Percentiles rank a stretch among this genome's conserved stretches.
phyloP scores from a whole-genome alignment of 2,888 invertebrate genomes.

The Poecilobothrus nobilitatus region DNA sequence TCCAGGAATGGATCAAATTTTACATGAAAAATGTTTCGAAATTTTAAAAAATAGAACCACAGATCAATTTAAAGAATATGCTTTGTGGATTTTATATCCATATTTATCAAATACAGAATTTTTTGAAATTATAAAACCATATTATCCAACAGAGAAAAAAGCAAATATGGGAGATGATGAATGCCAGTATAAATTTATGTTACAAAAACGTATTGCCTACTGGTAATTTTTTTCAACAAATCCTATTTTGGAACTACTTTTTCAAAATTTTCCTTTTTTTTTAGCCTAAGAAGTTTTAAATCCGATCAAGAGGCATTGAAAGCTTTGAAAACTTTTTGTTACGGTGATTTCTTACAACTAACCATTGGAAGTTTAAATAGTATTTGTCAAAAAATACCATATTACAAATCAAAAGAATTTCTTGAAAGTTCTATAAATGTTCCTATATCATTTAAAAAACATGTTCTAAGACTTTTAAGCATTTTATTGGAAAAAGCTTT shows the following conservation, averaged over 20 bases:
- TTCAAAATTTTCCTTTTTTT: not conserved
- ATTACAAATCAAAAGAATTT: not conserved
- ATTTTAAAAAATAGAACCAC: not conserved
- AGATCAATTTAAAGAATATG: not conserved
- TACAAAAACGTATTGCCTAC: not conserved
- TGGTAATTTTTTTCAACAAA: not conserved
- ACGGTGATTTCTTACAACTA: not conserved
- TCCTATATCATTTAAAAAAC: not conserved
- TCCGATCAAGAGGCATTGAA: not conserved
- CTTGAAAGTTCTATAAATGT: not conserved
- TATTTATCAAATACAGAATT: not conserved
- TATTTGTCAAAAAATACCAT: conserved; percentile 3
- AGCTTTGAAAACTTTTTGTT: not conserved
- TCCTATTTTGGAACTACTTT: not conserved
- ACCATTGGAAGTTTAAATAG: not conserved
- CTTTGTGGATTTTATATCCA: not conserved
- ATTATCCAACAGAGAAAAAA: not conserved
- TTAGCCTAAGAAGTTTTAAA: not conserved
- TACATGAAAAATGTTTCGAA: not conserved
- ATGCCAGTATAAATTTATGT: not conserved
- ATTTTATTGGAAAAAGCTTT: not conserved
- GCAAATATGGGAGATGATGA: not conserved
- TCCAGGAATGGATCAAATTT: not conserved
- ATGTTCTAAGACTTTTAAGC: not conserved
- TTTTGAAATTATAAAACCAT: not conserved